Conservation (phyloP, 2,797 vertebrate genomes). For the Lutjanus campechanus region DNA sequence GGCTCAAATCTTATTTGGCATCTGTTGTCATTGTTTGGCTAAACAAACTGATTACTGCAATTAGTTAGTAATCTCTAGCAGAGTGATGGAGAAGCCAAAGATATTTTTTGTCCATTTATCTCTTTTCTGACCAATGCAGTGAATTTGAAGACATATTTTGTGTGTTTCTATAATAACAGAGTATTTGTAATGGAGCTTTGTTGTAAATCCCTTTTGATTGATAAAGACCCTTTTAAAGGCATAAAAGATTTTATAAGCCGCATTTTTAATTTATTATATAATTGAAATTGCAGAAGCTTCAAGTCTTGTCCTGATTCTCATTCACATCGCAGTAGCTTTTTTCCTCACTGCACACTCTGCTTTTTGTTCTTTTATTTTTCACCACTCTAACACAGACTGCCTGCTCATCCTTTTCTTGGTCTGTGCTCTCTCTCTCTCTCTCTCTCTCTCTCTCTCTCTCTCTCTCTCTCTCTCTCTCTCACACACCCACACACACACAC, state of each 20-base stretch:
- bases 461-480: no score
- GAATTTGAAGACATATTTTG: not conserved
- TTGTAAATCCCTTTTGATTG: conserved; percentile 15
- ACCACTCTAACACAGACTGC: conserved; percentile 18
- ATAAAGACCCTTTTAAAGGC: conserved; percentile 10
- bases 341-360: not conserved
- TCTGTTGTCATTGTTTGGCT: conserved; percentile 3
- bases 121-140: not conserved
- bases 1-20: conserved; percentile 13
- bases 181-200: conserved; percentile 9
- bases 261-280: conserved; percentile 12
- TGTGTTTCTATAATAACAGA: not conserved
- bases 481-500: conserved; percentile 20
- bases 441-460: no score
- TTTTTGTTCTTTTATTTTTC: conserved; percentile 30
- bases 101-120: not conserved
- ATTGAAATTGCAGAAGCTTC: conserved; percentile 13
- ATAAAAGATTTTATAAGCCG: not conserved
- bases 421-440: no score
- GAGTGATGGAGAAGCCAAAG: not conserved
- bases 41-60: not conserved
- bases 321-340: conserved; percentile 15
- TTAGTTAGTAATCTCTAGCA: not conserved
- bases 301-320: conserved; percentile 10
- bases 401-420: conserved; percentile 29